Conservation (phyloP, 2,797 vertebrate genomes). For the Aulostomus chinensis region DNA sequence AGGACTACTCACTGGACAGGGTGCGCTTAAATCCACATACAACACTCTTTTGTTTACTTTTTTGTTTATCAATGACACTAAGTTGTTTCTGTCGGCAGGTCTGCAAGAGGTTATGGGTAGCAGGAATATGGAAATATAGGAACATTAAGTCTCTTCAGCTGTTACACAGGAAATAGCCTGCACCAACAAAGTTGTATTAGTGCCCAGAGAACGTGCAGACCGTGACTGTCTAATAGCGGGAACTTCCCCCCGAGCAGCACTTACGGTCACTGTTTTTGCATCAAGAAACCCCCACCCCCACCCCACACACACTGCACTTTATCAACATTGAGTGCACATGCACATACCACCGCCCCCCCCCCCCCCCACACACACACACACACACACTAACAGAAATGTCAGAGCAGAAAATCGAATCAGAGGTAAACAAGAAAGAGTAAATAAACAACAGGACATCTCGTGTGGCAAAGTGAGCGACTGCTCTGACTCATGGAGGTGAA, state of each 20-base stretch:
- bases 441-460: too few relatives aligned
- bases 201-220: constrained; percentile 11
- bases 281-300: too few relatives aligned
- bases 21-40: constrained; percentile 18
- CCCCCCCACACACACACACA: too few relatives aligned
- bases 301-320: too few relatives aligned
- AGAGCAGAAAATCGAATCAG: too few relatives aligned
- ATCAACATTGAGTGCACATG: too few relatives aligned
- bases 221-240: constrained; percentile 6
- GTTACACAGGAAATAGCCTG: constrained; percentile 20
- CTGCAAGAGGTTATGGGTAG: constrained; percentile 9
- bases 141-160: constrained; percentile 31
- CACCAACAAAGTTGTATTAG: constrained; percentile 13
- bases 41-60: constrained; percentile 14
- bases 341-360: too few relatives aligned
- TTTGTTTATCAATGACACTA: constrained; percentile 9
- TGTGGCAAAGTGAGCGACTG: too few relatives aligned
- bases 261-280: constrained; percentile 26
- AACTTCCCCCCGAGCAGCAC: constrained; percentile 13
- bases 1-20: constrained; percentile 29
- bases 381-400: too few relatives aligned
- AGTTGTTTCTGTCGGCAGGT: constrained; percentile 31
- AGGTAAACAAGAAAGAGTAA: too few relatives aligned
- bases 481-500: too few relatives aligned
- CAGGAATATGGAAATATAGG: constrained; percentile 13